Base-by-base conservation (phyloP, 2,797 vertebrate species). In the Arctocebus calabarensis region DNA sequence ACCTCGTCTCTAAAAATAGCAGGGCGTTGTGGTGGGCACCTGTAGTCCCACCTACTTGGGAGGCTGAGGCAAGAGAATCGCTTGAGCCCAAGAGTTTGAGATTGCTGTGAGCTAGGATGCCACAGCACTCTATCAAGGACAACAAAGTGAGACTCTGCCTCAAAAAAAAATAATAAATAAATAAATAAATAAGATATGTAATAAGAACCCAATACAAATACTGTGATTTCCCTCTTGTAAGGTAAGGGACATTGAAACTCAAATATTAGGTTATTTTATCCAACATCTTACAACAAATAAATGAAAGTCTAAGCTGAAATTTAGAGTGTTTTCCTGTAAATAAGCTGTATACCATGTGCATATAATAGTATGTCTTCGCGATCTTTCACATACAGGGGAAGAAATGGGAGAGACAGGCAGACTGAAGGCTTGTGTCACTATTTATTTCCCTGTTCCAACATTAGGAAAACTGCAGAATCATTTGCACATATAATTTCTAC, bases 391-490 rank as follows among this genome's bases (percentile, higher is more conserved):
- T 10, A 9, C 11, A 57, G 1, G 14, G 32, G 20, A 88, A 91
- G 25, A 79, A 17, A 16, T 59, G 9, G 27, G 5, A 84, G 20
- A 78, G 20, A 45, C 32, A 52, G 14, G 19, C 52, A 93, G 23
- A 66, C 3, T 88, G 68, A 90, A 95, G 90, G 57, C 57, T 82
- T 32, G 11, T 74, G 12, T 87, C 62, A 34, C 59, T 55, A 22
- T n/a, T 17, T 32, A 77, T 81, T 74, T 96, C 11, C 64, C 92
- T 73, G 52, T 81, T 81, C 45, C 14, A 64, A 83, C 43, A 85
- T 62, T 29, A 88, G 68, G 22, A 87, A 87, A 86, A 82, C 40
- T 68, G 40, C 25, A 96, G 55, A 94, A 90, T 74, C 62, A 34
- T n/a, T 87, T 73, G 75, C 82, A 90, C 45, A 78, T 2, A 52